Evolutionary conservation across 1,140 invertebrate species (phyloP), one percentile per base, ranked within the genome.

Genomic region (Mamestra configurata): DNA sequence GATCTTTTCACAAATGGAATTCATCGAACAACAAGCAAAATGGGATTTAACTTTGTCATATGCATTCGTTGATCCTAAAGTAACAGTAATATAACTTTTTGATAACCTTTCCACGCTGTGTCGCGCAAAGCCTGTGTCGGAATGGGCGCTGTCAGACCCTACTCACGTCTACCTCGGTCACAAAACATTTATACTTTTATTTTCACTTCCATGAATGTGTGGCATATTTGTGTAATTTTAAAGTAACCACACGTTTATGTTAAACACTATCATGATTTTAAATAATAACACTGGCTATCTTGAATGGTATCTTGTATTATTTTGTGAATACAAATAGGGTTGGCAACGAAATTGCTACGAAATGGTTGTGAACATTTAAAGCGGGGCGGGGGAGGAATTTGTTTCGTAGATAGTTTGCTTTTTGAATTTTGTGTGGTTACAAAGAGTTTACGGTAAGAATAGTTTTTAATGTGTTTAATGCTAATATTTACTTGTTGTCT

Each of bases 91-190:
- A 80, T 80, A 87, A 85, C 79, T 82, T 82, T 86, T 76, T 84
- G 83, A 83, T 79, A 84, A 80, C 80, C 79, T 64, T 55, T 76
- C 71, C 71, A 75, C 73, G 73, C 79, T 43, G 77, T 80, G 78
- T 79, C 80, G 68, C 76, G 57, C 57, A 73, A 82, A 80, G 83
- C 80, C 79, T 79, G 81, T 77, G 81, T 80, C 80, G 79, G 59
- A 82, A 82, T 80, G 72, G 81, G 70, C 61, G 31, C 83, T 86
- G 87, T 88, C 87, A 88, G 70, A 88, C 87, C 87, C 81, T 84
- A 79, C 84, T 88, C 87, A 88, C 77, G 27, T 51, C 79, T 79
- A 79, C 66, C 80, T 82, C 80, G 82, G 82, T 81, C 73, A 80
- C 80, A 84, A 86, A 85, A 85, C 82, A 85, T 84, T 68, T 86